Conservation (phyloP, 1,140 invertebrate species). For the Panagrolaimus sp. region DNA sequence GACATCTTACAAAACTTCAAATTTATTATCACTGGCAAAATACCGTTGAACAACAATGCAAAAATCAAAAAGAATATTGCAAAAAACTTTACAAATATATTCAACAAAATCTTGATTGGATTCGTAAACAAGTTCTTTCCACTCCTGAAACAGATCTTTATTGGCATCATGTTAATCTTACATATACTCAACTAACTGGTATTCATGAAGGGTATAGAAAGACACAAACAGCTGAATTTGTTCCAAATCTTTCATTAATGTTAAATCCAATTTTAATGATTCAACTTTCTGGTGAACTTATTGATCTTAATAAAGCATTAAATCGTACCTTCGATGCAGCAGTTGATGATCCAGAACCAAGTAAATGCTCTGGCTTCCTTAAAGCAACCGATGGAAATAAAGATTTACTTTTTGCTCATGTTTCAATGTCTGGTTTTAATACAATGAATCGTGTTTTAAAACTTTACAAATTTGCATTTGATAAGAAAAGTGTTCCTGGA, state of each 20-base stretch:
- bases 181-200: slow-evolving; percentile 50
- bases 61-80: slow-evolving; percentile 42
- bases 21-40: slow-evolving; percentile 54
- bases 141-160: slow-evolving; percentile 41
- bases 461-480: slow-evolving; percentile 57
- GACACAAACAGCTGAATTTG: not conserved
- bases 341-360: slow-evolving; percentile 47
- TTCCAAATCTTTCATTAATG: slow-evolving; percentile 16
- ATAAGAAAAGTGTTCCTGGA: slow-evolving; percentile 62
- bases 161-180: slow-evolving; percentile 52
- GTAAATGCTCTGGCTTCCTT: slow-evolving; percentile 53
- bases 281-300: slow-evolving; percentile 52
- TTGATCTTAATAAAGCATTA: slow-evolving; percentile 48
- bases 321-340: slow-evolving; percentile 44
- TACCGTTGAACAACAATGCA: slow-evolving; percentile 45
- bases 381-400: slow-evolving; percentile 52
- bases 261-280: slow-evolving; percentile 43
- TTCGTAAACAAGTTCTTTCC: slow-evolving; percentile 33
- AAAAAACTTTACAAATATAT: slow-evolving; percentile 41
- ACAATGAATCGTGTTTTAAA: slow-evolving; percentile 57
- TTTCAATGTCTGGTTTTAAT: slow-evolving; percentile 53
- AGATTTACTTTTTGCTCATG: slow-evolving; percentile 52
- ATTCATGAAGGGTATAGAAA: slow-evolving; percentile 31
- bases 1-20: slow-evolving; percentile 47
- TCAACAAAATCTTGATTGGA: slow-evolving; percentile 47